phyloP scores from a whole-genome alignment of 2,888 invertebrate genomes.

The Philereme transversata region DNA sequence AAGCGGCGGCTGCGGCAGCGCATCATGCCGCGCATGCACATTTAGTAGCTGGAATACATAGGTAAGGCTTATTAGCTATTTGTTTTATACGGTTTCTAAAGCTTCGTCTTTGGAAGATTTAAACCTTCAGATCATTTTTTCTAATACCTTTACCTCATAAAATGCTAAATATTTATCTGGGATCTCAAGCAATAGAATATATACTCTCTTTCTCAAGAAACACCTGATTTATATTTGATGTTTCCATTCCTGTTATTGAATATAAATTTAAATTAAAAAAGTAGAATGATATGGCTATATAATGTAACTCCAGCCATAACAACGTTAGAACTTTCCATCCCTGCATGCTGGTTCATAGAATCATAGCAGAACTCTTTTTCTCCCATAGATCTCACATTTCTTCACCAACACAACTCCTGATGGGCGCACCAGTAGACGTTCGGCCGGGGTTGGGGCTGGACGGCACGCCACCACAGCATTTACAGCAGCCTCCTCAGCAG shows the following conservation, averaged over 20 bases:
- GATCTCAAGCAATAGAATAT: too few relatives aligned
- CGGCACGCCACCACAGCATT: constrained; percentile 71
- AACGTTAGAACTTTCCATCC: not conserved
- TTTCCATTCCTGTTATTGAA: too few relatives aligned
- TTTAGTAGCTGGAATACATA: constrained; percentile 86
- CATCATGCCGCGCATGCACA: constrained; percentile 87
- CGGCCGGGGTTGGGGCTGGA: constrained; percentile 68
- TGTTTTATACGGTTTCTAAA: too few relatives aligned
- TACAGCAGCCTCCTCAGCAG: constrained; percentile 72
- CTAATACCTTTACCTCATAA: too few relatives aligned
- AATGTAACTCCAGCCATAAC: too few relatives aligned
- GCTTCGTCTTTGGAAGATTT: too few relatives aligned
- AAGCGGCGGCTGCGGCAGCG: constrained; percentile 77
- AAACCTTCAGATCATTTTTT: too few relatives aligned
- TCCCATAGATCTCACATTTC: constrained; percentile 79
- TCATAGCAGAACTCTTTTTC: not conserved
- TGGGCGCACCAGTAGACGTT: constrained; percentile 75
- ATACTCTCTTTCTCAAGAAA: too few relatives aligned
- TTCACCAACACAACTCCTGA: constrained; percentile 77
- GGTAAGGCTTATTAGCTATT: constrained; percentile 53
- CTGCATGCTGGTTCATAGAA: not conserved
- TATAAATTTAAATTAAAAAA: too few relatives aligned
- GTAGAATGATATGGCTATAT: too few relatives aligned
- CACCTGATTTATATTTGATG: too few relatives aligned
- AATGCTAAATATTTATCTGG: too few relatives aligned